Evolutionary conservation across 2,888 invertebrate species (phyloP), one percentile per base, ranked within the genome.

Genomic region (Ophraella communa): DNA sequence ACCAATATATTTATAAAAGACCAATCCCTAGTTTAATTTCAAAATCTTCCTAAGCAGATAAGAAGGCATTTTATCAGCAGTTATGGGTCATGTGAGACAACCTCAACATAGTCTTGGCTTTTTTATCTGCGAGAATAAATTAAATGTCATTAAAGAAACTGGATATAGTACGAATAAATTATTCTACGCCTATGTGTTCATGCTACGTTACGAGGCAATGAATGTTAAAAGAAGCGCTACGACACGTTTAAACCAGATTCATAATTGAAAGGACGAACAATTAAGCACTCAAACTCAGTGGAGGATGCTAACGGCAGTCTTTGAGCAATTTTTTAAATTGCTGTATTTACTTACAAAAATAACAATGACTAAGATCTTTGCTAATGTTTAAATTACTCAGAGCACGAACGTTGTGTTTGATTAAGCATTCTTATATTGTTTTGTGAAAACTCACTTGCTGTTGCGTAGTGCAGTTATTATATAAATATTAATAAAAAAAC

Each of bases 251-350:
- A 52, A 11, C 52, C 21, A 52, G 30, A 52, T 52, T 33, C 52
- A 52, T 33, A 33, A 52, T 52, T 52, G 52, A 52, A 52, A 14
- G 18, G 27, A 52, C 18, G 33, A 52, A 33, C 33, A 52, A 27
- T 52, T 52, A 52, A 27, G 52, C 5, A 52, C 39, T 39, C 14
- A 39, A 52, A 52, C 30, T 52, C 30, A 18, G 47, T 27, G 52
- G 27, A 27, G 52, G 27, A 17, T 33, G 14, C 39, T 39, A 17
- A 20, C 14, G 52, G 11, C 11, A 52, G 33, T 20, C 52, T 52
- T 27, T 33, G 33, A 33, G 24, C 20, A 52, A 52, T 27, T 27
- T 52, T 52, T 1, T 11, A 47, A 21, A 24, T 21, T 11, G 21
- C 24, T 47, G 39, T 39, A 39, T 39, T 39, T 39, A 39, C 52